Conservation (phyloP, 2,113 vertebrate species). For the Chelonoidis abingdonii region DNA sequence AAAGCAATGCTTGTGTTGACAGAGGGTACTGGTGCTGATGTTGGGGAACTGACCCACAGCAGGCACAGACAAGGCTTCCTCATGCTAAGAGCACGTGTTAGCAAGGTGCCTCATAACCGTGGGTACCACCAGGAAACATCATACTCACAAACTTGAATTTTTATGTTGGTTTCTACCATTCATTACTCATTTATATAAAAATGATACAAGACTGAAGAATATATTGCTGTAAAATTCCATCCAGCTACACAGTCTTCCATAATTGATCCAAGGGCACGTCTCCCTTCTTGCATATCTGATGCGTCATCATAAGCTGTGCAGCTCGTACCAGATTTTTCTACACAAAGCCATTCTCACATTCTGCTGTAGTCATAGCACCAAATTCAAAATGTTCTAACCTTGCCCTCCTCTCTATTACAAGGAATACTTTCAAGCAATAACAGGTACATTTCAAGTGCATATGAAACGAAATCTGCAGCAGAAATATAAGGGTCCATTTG, state of each 20-base stretch:
- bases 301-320: constrained; percentile 32
- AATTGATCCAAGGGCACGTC: constrained; percentile 24
- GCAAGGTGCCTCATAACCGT: background rate
- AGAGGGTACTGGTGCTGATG: background rate
- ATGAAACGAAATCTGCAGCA: constrained; percentile 30
- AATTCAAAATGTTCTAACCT: constrained; percentile 24
- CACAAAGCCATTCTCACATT: constrained; percentile 9
- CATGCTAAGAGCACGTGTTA: background rate
- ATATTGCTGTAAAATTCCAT: constrained; percentile 3
- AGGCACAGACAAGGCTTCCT: background rate
- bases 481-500: constrained; percentile 17
- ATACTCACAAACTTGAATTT: background rate
- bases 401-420: constrained; percentile 15
- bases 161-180: background rate
- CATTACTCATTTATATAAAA: background rate
- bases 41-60: background rate
- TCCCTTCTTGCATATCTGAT: constrained; percentile 50
- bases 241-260: background rate
- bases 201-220: background rate
- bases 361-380: constrained; percentile 14
- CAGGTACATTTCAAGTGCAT: constrained; percentile 37
- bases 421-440: constrained; percentile 40
- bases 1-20: background rate
- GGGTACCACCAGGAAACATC: background rate
- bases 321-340: constrained; percentile 14